A percentile compares a stretch with the other conserved stretches of the same genome.
These are phyloP conservation scores for Corythornis vintsioides DNA, from an alignment of 2,113 vertebrate species.

Conservation along the genomic window DNA sequence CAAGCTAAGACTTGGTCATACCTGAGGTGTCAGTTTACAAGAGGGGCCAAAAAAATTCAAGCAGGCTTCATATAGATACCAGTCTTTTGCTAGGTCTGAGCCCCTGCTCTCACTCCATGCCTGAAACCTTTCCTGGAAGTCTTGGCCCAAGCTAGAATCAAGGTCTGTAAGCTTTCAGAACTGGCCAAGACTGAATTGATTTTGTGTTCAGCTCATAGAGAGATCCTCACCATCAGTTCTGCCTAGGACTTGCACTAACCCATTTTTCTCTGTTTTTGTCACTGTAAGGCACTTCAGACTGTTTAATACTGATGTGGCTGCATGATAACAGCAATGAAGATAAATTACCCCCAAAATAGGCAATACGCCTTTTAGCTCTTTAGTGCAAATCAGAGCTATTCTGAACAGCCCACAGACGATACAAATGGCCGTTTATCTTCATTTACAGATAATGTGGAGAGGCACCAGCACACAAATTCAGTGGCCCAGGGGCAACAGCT, in stretches of 20 bases:
- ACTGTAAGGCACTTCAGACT: background rate
- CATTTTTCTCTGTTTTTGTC: conserved; percentile 26
- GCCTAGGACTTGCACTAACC: background rate
- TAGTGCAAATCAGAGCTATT: conserved; percentile 42
- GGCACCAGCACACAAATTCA: conserved; percentile 24
- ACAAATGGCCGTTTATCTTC: conserved; percentile 48
- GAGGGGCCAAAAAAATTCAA: background rate
- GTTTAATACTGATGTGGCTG: conserved; percentile 28
- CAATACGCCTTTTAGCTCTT: conserved; percentile 57
- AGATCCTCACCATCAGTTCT: background rate
- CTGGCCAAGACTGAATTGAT: background rate
- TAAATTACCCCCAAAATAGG: conserved; percentile 42
- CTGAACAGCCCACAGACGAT: background rate
- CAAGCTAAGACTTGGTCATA: background rate
- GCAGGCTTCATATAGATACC: background rate
- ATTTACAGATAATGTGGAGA: conserved; percentile 28
- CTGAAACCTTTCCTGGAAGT: background rate
- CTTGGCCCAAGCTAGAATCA: background rate
- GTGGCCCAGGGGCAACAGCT: background rate
- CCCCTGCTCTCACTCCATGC: rapidly evolving
- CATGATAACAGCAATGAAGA: conserved; percentile 61
- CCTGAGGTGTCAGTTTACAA: background rate
- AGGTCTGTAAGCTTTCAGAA: background rate
- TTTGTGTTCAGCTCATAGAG: background rate
- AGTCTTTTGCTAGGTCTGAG: background rate